Base-by-base conservation (phyloP, 2,888 invertebrate species). In the Trachelus tabidus region DNA sequence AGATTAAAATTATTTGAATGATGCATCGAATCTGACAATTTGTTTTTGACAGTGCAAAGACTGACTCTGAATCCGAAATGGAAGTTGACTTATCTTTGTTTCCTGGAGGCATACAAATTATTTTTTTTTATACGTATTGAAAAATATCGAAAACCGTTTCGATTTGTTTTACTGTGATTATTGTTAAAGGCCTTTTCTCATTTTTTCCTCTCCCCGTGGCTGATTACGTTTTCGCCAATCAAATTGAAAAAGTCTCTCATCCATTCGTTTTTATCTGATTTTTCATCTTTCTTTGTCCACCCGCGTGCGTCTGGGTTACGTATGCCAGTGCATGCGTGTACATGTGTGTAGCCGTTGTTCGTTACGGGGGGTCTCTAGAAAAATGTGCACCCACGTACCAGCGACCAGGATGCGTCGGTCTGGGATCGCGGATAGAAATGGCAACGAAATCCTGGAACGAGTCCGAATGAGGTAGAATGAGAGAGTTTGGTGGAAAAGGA, bases 181-280 rank as follows among this genome's bases (percentile, higher is more conserved):
- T 23, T 56, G 40, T 23, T 23, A 9, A 23, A 56, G 23, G 40
- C 9, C 6, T 23, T 37, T 33, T 23, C 69, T 9, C 37, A 34
- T 31, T 12, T 9, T 4, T 34, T 81, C 76, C 79, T 82, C 81
- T 84, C 82, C 81, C 81, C 82, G 15, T 15, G 12, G 12, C 35
- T 33, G 34, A 30, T 37, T 31, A 33, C 78, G 11, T 75, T 78
- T 83, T 77, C 76, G 80, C 76, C 82, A 85, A 86, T 85, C 86
- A 87, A 88, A 88, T 88, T 87, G 88, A 87, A 88, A 88, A 87
- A 85, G 83, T 83, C 84, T 76, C 84, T 77, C 68, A 31, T 35
- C 4, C 56, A 12, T 34, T 37, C 30, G 4, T 56, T 35, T 37
- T 69, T 35, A 33, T 69, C 69, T 34, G 30, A 23, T 73, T 68